Evolutionary conservation across 2,888 invertebrate genomes (phyloP).

Genomic region (Lasioglossum morio): DNA sequence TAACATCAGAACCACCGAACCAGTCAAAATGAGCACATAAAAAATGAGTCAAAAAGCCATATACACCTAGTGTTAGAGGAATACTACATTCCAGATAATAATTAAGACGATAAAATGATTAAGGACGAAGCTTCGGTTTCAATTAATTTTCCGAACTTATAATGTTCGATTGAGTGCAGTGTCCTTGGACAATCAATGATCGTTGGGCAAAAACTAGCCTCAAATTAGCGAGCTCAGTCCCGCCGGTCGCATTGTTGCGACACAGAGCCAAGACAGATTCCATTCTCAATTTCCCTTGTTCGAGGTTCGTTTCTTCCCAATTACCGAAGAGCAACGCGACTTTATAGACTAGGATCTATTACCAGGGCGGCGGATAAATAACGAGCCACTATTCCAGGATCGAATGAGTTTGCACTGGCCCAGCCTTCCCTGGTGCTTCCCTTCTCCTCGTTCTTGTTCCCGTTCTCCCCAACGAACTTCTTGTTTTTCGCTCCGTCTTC

Average conservation of each 20-base stretch:
- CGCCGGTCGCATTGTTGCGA: slow-evolving; percentile 36
- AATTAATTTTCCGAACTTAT: background rate
- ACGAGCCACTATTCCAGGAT: slow-evolving; percentile 75
- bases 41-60: no score
- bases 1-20: no score
- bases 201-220: background rate
- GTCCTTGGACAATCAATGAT: background rate
- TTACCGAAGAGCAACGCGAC: slow-evolving; percentile 74
- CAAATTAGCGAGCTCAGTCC: slow-evolving; percentile 31
- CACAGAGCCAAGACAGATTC: slow-evolving; percentile 45
- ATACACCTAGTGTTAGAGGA: background rate
- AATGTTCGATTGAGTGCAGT: background rate
- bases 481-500: slow-evolving; percentile 41
- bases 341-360: slow-evolving; percentile 78
- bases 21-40: no score
- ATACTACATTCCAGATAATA: background rate
- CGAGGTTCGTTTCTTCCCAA: slow-evolving; percentile 76
- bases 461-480: slow-evolving; percentile 14
- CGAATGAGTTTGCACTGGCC: slow-evolving; percentile 75
- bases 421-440: slow-evolving; percentile 1
- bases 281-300: slow-evolving; percentile 66
- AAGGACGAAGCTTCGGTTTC: background rate
- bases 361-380: slow-evolving; percentile 78
- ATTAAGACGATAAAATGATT: background rate
- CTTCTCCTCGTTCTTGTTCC: slow-evolving; percentile 19